A percentile compares a stretch with the other conserved stretches of the same genome.
Evolutionary conservation across 2,888 invertebrate genomes (phyloP).

Genomic region (Hecatera dysodea): DNA sequence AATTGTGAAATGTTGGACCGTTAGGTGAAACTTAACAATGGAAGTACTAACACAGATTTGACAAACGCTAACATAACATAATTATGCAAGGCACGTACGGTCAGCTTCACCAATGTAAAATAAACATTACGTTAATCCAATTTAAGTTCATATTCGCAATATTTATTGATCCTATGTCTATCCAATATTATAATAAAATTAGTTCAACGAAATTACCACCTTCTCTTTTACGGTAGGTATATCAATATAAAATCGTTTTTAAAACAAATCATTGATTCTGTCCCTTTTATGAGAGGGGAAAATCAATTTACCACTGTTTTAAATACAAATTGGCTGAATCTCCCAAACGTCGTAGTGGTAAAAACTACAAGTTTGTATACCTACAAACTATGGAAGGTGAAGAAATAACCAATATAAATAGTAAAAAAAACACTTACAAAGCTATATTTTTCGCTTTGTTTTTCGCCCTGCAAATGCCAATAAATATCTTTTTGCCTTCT

Average conservation of each 20-base stretch:
- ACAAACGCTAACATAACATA: neutral
- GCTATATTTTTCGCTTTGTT: neutral
- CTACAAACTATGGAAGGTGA: too few relatives aligned
- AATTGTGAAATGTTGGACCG: constrained; percentile 12
- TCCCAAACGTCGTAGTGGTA: neutral
- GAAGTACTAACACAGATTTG: neutral
- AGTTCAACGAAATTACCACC: constrained; percentile 8
- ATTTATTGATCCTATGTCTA: constrained; percentile 8
- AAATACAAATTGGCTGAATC: neutral
- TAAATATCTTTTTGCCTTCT: neutral
- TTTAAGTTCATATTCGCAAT: neutral
- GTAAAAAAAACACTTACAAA: neutral
- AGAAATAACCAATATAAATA: neutral
- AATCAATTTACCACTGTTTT: neutral
- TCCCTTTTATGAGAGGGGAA: neutral
- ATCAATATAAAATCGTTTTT: constrained; percentile 17
- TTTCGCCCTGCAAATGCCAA: neutral
- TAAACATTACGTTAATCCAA: neutral
- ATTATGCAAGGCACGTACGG: neutral
- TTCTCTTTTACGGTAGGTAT: neutral
- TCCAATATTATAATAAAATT: neutral
- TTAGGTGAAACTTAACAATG: constrained; percentile 7
- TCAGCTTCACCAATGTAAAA: neutral
- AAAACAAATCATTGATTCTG: neutral
- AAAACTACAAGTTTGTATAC: too few relatives aligned